A percentile compares a stretch with the other conserved stretches of the same genome.
These are phyloP conservation scores for Fringilla coelebs DNA, from an alignment of 2,797 vertebrate genomes.

Conservation along the genomic window DNA sequence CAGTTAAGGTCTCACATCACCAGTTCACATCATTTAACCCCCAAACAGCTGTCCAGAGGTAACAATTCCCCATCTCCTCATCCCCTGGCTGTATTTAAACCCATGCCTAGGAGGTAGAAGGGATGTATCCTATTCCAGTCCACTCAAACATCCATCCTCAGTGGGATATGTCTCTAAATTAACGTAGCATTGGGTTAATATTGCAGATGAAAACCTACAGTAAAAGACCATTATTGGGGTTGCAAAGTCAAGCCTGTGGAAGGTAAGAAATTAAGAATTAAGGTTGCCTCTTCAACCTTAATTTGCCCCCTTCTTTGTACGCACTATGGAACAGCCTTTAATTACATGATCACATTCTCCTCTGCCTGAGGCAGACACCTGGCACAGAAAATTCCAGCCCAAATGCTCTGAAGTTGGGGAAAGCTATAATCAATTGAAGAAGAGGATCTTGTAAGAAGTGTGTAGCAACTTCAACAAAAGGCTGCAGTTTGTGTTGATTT, in stretches of 20 bases:
- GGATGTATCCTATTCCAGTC: neutral
- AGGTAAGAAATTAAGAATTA: constrained; percentile 45
- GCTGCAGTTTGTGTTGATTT: neutral
- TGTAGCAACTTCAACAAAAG: neutral
- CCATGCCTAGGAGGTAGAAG: neutral
- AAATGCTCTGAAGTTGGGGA: constrained; percentile 17
- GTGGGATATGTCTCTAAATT: constrained; percentile 5
- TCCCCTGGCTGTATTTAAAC: neutral
- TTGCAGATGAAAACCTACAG: neutral
- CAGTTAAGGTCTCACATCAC: neutral
- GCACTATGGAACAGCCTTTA: constrained; percentile 35
- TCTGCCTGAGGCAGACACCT: constrained; percentile 59
- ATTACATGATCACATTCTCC: constrained; percentile 51
- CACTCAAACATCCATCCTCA: neutral
- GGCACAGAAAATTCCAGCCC: constrained; percentile 31
- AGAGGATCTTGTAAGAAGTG: neutral
- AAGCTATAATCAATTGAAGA: neutral
- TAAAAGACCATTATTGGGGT: constrained; percentile 31
- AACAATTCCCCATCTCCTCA: neutral
- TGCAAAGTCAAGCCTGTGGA: constrained; percentile 44
- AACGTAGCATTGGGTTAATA: neutral
- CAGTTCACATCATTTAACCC: neutral
- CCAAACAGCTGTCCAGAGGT: neutral
- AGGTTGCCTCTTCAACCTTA: constrained; percentile 57
- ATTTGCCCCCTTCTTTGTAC: constrained; percentile 56